Evolutionary conservation across 2,797 vertebrate species (phyloP), one percentile per base, ranked within the genome.

Genomic region (Phylloscopus collybita): DNA sequence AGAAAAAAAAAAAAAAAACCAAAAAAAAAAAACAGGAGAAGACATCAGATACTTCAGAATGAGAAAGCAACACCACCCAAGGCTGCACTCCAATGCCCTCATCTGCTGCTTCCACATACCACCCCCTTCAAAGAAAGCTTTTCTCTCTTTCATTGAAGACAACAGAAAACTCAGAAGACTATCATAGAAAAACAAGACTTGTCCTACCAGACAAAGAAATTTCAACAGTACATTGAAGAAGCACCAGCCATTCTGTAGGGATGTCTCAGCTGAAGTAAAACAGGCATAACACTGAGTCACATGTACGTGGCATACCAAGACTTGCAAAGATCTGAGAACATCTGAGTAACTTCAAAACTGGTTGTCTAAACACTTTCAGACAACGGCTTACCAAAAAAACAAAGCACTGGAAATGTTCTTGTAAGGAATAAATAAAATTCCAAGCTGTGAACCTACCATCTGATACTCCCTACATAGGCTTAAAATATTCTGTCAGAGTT

Each of bases 401-500:
- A 92, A 92, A 88, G 42, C 27, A 69, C 42, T 72, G 18, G 23
- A 72, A 56, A 53, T 29, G 18, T 67, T 90, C 49, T 70, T 53
- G 11, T 12, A n/a, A 84, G 18, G 45, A 91, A 65, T 50, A 76
- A 90, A 93, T 34, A 81, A 49, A 88, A 92, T 69, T 65, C 80
- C 61, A 84, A 81, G 62, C 69, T 80, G 57, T 60, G 54, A 76
- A 88, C 11, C 27, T 79, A 75, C 42, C 18, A 94, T 18, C 73
- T 93, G 29, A 82, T 47, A 86, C 47, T 64, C 44, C 17, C 36
- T 61, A 84, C 30, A 40, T 0, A 92, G 15, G 51, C 29, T 36
- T 75, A 70, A 91, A 90, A 84, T 66, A 79, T 10, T 71, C 71
- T 91, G n/a, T 72, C 54, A 86, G n/a, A 78, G 36, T 17, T 79